Percentiles rank a stretch among this genome's conserved stretches.
Conservation (phyloP, 2,113 vertebrate genomes). For the Ammodytes dubius region DNA sequence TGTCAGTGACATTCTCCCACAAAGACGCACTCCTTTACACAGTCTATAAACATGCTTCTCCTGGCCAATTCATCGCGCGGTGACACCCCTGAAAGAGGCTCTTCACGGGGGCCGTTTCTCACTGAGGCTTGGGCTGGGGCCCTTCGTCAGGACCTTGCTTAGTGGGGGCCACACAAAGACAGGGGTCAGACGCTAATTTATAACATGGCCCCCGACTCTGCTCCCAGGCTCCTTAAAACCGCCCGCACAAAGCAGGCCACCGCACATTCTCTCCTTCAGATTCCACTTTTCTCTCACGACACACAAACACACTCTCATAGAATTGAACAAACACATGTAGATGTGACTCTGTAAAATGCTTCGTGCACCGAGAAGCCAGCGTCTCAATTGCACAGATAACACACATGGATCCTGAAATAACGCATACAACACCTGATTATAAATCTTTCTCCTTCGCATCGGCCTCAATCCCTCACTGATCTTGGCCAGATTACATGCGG, state of each 20-base stretch:
- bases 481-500: constrained; percentile 46
- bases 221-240: constrained; percentile 81
- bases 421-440: neutral
- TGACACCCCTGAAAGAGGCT: constrained; percentile 87
- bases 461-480: constrained; percentile 32
- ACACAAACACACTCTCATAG: neutral
- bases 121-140: constrained; percentile 75
- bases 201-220: constrained; percentile 80
- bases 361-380: neutral
- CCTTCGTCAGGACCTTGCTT: constrained; percentile 70
- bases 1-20: constrained; percentile 91
- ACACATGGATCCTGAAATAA: neutral
- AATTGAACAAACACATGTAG: neutral
- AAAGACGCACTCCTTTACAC: constrained; percentile 93
- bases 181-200: constrained; percentile 85
- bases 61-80: constrained; percentile 88
- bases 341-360: neutral
- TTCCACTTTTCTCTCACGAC: constrained; percentile 9
- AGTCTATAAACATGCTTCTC: constrained; percentile 93
- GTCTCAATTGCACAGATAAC: constrained; percentile 14
- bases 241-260: constrained; percentile 61
- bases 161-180: constrained; percentile 78
- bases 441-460: constrained; percentile 25
- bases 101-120: constrained; percentile 77
- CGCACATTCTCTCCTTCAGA: constrained; percentile 45